Conservation (phyloP, 1,140 invertebrate species). For the Pseudomyrmex pallidus region DNA sequence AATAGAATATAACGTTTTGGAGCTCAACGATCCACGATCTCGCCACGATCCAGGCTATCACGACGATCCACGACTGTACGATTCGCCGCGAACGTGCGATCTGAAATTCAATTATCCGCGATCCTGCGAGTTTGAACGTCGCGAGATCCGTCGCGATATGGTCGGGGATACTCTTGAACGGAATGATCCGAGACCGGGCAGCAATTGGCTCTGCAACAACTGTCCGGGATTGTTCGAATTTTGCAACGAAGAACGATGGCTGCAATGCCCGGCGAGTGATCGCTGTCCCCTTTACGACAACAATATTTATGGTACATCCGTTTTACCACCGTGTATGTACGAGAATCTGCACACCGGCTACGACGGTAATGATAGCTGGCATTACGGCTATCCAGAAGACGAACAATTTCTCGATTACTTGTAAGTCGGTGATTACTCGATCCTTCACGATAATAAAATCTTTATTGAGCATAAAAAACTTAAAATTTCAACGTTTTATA, state of each 20-base stretch:
- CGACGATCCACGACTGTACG: not conserved
- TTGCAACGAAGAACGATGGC: constrained; percentile 78
- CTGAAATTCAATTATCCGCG: not conserved
- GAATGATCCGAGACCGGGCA: not conserved
- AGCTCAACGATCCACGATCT: not conserved
- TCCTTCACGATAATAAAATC: too few relatives aligned
- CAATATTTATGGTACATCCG: constrained; percentile 30
- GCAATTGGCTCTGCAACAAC: constrained; percentile 8
- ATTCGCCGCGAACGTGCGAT: not conserved
- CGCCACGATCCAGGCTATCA: not conserved
- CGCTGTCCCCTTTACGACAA: constrained; percentile 73
- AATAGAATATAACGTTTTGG: not conserved
- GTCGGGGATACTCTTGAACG: not conserved
- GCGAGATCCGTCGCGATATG: not conserved
- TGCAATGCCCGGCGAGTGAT: constrained; percentile 75
- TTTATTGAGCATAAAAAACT: too few relatives aligned
- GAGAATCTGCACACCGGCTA: constrained; percentile 41
- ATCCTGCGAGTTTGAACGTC: not conserved
- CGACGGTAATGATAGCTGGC: constrained; percentile 22
- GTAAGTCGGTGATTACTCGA: constrained; percentile 70
- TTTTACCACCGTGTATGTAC: constrained; percentile 68
- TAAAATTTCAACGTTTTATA: too few relatives aligned
- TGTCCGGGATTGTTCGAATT: constrained; percentile 59
- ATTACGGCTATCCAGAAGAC: constrained; percentile 57
- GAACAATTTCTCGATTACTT: constrained; percentile 76